A percentile compares a stretch with the other conserved stretches of the same genome.
These are phyloP conservation scores for Saturnia pavonia DNA, from an alignment of 2,888 invertebrate genomes.

Conservation along the genomic window DNA sequence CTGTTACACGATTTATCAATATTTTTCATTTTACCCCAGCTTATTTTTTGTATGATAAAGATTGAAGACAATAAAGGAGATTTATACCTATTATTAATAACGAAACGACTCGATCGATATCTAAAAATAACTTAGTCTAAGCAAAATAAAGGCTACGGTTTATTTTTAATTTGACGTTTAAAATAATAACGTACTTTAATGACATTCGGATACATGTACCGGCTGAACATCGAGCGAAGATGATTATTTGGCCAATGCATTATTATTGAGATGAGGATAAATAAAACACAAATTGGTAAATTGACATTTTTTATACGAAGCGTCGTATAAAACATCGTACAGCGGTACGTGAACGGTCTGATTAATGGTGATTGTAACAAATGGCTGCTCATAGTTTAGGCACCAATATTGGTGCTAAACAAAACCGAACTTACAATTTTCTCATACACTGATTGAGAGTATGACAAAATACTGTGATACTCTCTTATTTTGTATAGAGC, in stretches of 20 bases:
- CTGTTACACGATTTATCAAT: constrained; percentile 36
- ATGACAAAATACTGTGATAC: neutral
- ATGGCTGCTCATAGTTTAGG: neutral
- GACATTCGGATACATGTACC: constrained; percentile 44
- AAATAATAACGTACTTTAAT: constrained; percentile 43
- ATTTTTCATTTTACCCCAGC: constrained; percentile 45
- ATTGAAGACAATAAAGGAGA: constrained; percentile 81
- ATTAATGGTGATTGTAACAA: too few species aligned
- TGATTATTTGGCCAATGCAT: too few species aligned
- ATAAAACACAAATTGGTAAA: too few species aligned
- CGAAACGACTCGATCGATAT: constrained; percentile 73
- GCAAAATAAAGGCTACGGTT: constrained; percentile 56
- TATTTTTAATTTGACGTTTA: constrained; percentile 49
- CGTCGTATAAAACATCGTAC: too few species aligned
- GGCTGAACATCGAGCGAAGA: constrained; percentile 17
- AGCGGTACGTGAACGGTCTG: too few species aligned
- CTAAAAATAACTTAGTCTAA: constrained; percentile 73
- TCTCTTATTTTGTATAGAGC: neutral
- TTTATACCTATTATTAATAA: constrained; percentile 77
- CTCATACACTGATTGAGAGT: neutral
- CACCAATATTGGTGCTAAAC: neutral
- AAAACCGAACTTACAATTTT: neutral
- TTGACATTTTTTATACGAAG: too few species aligned
- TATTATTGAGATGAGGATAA: too few species aligned
- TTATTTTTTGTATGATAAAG: constrained; percentile 69